Evolutionary conservation across 2,113 vertebrate genomes (phyloP).

Genomic region (Abramis brama): DNA sequence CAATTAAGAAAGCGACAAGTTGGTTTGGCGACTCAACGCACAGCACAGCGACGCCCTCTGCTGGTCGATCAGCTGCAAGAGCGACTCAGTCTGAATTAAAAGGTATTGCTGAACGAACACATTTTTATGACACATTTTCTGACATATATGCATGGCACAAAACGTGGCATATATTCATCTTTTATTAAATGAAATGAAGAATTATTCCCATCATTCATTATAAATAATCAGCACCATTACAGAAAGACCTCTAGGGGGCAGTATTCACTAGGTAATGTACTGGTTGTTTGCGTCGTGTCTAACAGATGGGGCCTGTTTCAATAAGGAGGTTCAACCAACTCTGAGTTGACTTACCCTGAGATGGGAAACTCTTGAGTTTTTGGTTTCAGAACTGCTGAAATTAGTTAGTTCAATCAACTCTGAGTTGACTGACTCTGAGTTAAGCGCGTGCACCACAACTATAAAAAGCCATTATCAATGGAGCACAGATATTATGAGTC

Average conservation of each 20-base stretch:
- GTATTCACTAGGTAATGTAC: not conserved
- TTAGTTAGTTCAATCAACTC: too few relatives aligned
- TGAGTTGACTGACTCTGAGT: too few relatives aligned
- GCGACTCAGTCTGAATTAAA: not conserved
- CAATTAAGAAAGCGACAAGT: not conserved
- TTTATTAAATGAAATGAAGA: not conserved
- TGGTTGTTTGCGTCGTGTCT: too few relatives aligned
- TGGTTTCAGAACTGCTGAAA: too few relatives aligned
- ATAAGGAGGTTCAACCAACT: too few relatives aligned
- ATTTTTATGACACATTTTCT: not conserved
- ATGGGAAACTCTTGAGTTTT: too few relatives aligned
- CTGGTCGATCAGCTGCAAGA: not conserved
- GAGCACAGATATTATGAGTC: too few relatives aligned
- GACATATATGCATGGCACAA: not conserved
- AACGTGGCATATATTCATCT: not conserved
- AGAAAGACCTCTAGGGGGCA: not conserved
- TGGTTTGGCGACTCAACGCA: not conserved
- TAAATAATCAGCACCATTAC: not conserved
- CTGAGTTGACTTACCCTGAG: too few relatives aligned
- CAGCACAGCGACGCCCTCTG: slow-evolving; percentile 16
- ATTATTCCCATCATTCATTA: not conserved
- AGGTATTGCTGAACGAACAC: not conserved
- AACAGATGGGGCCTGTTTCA: too few relatives aligned
- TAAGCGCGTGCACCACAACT: too few relatives aligned
- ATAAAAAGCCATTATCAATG: too few relatives aligned